phyloP scores from a whole-genome alignment of 2,888 invertebrate genomes.

The Leptopilina drosophilae region DNA sequence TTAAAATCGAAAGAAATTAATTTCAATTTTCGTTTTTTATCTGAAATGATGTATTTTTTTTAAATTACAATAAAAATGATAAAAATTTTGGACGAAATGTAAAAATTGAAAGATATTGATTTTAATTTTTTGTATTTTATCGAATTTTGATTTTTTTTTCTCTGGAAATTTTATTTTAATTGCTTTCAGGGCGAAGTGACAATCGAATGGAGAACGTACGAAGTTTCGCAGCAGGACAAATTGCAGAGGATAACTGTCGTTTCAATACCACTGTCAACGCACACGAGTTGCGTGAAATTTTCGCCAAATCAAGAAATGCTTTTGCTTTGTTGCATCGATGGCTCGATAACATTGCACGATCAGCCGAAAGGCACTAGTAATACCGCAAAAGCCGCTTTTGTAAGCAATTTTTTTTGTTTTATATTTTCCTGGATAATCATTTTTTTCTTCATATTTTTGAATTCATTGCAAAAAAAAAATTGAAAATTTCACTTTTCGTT shows the following conservation, averaged over 20 bases:
- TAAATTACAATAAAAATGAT: no score
- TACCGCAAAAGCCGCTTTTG: slow-evolving; percentile 88
- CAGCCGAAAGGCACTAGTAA: slow-evolving; percentile 85
- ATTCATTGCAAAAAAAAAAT: no score
- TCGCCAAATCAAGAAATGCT: slow-evolving; percentile 87
- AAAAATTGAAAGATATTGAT: no score
- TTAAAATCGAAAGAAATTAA: no score
- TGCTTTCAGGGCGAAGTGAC: slow-evolving; percentile 81
- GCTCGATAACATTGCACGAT: slow-evolving; percentile 89
- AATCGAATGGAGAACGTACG: slow-evolving; percentile 84
- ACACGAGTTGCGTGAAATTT: slow-evolving; percentile 82
- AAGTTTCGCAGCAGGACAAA: slow-evolving; percentile 79
- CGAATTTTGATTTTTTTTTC: no score
- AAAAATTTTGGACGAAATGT: no score
- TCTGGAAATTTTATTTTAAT: not conserved
- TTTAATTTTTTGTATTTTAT: no score
- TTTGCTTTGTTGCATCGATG: slow-evolving; percentile 90
- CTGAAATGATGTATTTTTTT: no score
- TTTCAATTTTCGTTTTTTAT: no score
- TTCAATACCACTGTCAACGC: slow-evolving; percentile 84
- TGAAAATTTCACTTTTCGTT: not conserved
- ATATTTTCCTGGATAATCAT: not conserved
- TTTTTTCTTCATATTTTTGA: not conserved
- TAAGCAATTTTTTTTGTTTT: slow-evolving; percentile 76
- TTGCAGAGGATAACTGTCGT: slow-evolving; percentile 83